These are phyloP conservation scores for Strix aluco DNA, from an alignment of 2,113 vertebrate genomes.

Conservation along the genomic window DNA sequence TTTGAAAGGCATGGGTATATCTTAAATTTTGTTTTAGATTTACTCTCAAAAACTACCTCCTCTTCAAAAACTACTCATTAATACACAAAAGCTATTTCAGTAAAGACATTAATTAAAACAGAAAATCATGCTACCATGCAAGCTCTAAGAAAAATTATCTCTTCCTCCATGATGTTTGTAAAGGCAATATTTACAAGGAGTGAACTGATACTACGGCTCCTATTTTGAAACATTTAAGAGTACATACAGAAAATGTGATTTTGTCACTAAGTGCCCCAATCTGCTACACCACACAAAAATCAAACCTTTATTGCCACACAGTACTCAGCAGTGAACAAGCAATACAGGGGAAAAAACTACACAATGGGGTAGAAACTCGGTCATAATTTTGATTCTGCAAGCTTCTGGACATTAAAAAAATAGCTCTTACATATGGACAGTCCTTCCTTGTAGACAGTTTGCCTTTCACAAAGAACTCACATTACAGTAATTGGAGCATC, in stretches of 20 bases:
- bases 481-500: not conserved
- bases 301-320: not conserved
- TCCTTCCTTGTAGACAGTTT: not conserved
- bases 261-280: not conserved
- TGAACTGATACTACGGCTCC: not conserved
- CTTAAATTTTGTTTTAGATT: not conserved
- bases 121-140: not conserved
- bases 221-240: not conserved
- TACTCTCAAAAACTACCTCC: not conserved
- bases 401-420: not conserved
- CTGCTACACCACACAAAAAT: not conserved
- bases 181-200: not conserved
- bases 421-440: not conserved
- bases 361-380: not conserved
- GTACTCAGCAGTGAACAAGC: not conserved
- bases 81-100: not conserved
- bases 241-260: not conserved
- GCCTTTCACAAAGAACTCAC: not conserved
- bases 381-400: not conserved
- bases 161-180: not conserved
- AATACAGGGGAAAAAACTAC: not conserved
- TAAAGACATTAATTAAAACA: not conserved
- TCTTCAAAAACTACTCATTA: not conserved
- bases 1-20: not conserved
- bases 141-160: not conserved